Evolutionary conservation across 2,888 invertebrate genomes (phyloP), one percentile per base, ranked within the genome.

Genomic region (Microplitis manilae): DNA sequence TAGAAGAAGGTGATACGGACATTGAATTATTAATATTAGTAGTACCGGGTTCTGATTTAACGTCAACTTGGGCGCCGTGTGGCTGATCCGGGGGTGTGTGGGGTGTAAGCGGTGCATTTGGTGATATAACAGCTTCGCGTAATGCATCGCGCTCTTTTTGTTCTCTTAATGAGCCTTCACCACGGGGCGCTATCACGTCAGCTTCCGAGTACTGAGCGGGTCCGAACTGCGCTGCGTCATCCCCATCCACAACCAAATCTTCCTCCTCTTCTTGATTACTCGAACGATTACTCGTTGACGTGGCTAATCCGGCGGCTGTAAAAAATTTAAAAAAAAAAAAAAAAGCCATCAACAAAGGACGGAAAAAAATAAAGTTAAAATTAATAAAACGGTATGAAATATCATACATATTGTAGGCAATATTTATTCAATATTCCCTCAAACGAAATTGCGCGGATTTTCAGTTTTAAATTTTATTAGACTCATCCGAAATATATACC

Each of bases 241-340:
- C 97, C 4, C 96, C 97, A 85, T 97, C 97, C 0, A 97, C 97
- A 76, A 96, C 95, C 87, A 95, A 88, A 85, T 94, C 94, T 68
- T 94, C 92, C 85, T 95, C 94, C 76, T 93, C 93, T 83, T 95
- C 95, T 81, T 95, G 95, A 69, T 93, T 88, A 64, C 87, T 84
- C 8, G 84, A 78, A 13, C 90, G 87, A 79, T 86, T 88, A 76
- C 88, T 90, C 79, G 88, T 88, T 2, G 90, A 89, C 2, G 90
- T 90, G n/a, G 90, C 90, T 77, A 91, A 83, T 62, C 91, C 91
- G 50, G 89, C 87, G 50, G 90, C 91, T 89, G 82, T 9, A 59
- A 61, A 75, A 81, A 73, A 81, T 79, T 73, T n/a, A n/a, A 17
- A 17, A 59, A 87, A 90, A 90, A 6, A 91, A 90, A 82, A 93